Base-by-base conservation (phyloP, 2,888 invertebrate genomes). In the Drosophila rellima region DNA sequence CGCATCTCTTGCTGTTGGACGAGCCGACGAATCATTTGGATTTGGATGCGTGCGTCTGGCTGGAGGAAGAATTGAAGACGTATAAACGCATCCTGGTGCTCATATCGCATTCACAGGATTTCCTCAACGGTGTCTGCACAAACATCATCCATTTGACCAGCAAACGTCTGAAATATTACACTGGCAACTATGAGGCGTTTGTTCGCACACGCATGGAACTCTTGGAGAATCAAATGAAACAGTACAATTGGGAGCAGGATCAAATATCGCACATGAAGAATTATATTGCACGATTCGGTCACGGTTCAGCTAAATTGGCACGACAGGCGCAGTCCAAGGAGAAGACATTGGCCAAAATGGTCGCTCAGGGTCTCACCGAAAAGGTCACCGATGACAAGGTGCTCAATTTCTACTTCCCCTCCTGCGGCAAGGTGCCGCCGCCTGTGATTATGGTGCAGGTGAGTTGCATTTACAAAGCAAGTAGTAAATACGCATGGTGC, bases 231-330 rank as follows among this genome's bases (percentile, higher is more conserved):
- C 99, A 99, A 93, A 97, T 96, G 95, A 99, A 99, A 92, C 98
- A 98, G 91, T 99, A 99, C 93, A 98, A 98, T 90, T 99, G 99
- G 99, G 99, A 99, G 93, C 99, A 99, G 92, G 98, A 98, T 93
- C 99, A 99, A 93, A 99, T 99, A 74, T 95, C 98, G 69, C 98
- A 99, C 91, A 99, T 99, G 99, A 99, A 99, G 95, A 98, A 99
- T 92, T 99, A 99, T 92, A 99, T 99, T 78, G 99, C 99, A 0
- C 94, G 99, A 59, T 99, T 99, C 93, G 99, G 99, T 94, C 99
- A 99, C 94, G 99, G 99, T 89, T 98, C 98, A 13, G 99, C 99
- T 0, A 99, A 99, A 93, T 93, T 99, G 76, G 99, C 99, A 0
- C 94, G 99, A 67, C 99, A 99, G 92, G 99, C 99, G 8, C 99